A percentile compares a stretch with the other conserved stretches of the same genome.
These are phyloP conservation scores for Volucella inflata DNA, from an alignment of 2,888 invertebrate species.

Conservation along the genomic window DNA sequence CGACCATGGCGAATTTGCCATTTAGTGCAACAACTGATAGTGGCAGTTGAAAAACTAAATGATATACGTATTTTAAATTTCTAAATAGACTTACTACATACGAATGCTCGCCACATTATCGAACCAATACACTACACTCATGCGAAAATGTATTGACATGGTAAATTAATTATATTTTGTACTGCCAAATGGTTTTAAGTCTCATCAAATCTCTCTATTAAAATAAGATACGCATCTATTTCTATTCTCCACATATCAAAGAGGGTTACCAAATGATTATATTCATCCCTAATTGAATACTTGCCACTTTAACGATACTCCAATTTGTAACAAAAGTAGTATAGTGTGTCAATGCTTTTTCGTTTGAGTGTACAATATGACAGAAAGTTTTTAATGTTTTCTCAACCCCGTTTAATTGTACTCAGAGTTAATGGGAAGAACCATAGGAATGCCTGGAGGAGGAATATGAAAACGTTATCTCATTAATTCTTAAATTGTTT, in stretches of 20 bases:
- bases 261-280: background rate
- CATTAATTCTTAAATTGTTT: constrained; percentile 67
- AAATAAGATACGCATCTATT: background rate
- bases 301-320: too few species aligned
- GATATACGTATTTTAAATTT: constrained; percentile 77
- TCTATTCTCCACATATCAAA: background rate
- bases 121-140: constrained; percentile 46
- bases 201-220: background rate
- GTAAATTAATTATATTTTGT: background rate
- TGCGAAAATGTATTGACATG: constrained; percentile 29
- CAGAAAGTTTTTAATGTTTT: constrained; percentile 23
- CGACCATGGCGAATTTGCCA: constrained; percentile 84
- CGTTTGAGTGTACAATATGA: constrained; percentile 34
- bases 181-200: background rate
- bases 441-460: background rate
- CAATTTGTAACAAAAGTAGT: background rate
- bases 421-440: background rate
- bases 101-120: constrained; percentile 39
- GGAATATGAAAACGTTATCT: constrained; percentile 27
- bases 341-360: constrained; percentile 33
- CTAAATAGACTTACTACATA: constrained; percentile 34
- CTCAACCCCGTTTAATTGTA: constrained; percentile 29
- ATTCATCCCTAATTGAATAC: too few species aligned
- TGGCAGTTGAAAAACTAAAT: constrained; percentile 10
- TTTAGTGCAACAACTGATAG: constrained; percentile 77